Base-by-base conservation (phyloP, 2,113 vertebrate species). In the Mesoclemmys tuberculata region DNA sequence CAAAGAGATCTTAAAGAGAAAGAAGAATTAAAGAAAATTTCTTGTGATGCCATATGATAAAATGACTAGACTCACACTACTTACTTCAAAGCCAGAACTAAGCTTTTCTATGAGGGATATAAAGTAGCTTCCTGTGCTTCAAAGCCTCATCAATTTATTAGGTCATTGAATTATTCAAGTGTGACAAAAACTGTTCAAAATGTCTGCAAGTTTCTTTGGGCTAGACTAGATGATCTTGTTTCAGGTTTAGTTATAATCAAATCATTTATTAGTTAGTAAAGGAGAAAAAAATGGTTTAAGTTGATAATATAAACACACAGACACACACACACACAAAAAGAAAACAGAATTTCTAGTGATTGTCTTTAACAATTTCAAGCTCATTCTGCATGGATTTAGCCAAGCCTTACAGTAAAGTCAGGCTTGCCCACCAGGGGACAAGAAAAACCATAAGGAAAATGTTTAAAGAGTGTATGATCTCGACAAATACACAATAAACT, bases 31-130 rank as follows among this genome's bases (percentile, higher is more conserved):
- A 64, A 96, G 93, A 96, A 97, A 97, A 95, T 82, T 94, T 85
- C 88, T 96, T 31, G 31, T 97, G 95, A 96, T 91, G 93, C 93
- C 94, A 92, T 93, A 96, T 88, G 95, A 98, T 98, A 98, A 98
- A 98, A 98, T 97, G 94, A 96, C 98, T 97, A 97, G 49, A 93
- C 92, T 93, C 87, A 91, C 71, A 89, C 56, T 89, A 87, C 75
- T 86, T 54, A 95, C 96, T 97, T 97, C 97, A 98, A 98, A 98
- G 96, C 84, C 84, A 96, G 84, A 91, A 89, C 78, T 89, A 89
- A 96, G 94, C 96, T 97, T 96, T 96, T 97, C 92, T 89, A 51
- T 77, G 38, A 52, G 24, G 80, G 51, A 84, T 26, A 61, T 29
- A 87, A 88, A 95, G 46, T 29, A 64, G 41, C 64, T 94, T 85